A percentile compares a stretch with the other conserved stretches of the same genome.
Conservation (phyloP, 2,113 vertebrate genomes). For the Myotis yumanensis region DNA sequence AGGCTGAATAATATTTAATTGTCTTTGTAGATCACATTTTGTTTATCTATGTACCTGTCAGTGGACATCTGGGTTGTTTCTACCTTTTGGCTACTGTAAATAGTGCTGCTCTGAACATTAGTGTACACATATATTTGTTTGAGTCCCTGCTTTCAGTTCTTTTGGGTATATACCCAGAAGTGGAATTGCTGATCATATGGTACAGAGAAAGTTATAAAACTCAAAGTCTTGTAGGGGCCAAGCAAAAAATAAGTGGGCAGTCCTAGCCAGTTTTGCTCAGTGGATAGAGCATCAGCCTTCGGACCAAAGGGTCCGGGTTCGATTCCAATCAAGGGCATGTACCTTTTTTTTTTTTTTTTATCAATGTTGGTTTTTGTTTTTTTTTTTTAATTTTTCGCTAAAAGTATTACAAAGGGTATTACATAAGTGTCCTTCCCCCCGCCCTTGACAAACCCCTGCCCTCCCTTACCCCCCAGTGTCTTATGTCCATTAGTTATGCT, state of each 20-base stretch:
- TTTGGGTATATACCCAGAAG: background rate
- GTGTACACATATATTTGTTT: background rate
- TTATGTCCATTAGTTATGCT: too few species aligned
- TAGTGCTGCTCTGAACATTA: background rate
- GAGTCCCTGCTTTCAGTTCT: background rate
- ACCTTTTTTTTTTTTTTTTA: too few species aligned
- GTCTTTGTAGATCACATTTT: background rate
- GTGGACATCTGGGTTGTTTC: background rate
- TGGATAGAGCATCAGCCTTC: too few species aligned
- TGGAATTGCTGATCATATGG: background rate
- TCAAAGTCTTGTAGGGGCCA: background rate
- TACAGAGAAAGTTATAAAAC: constrained; percentile 23
- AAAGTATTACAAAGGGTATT: too few species aligned
- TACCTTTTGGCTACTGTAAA: background rate
- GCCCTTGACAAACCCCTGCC: too few species aligned
- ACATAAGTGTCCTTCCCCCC: too few species aligned
- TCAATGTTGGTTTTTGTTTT: too few species aligned
- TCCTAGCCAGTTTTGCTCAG: too few species aligned
- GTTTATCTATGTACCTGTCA: background rate
- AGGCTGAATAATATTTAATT: background rate
- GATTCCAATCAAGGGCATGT: too few species aligned
- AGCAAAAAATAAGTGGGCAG: background rate
- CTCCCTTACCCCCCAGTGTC: too few species aligned
- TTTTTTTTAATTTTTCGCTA: too few species aligned
- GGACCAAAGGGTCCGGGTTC: too few species aligned